Conservation (phyloP, 1,140 invertebrate species). For the Phocides pigmalion region DNA sequence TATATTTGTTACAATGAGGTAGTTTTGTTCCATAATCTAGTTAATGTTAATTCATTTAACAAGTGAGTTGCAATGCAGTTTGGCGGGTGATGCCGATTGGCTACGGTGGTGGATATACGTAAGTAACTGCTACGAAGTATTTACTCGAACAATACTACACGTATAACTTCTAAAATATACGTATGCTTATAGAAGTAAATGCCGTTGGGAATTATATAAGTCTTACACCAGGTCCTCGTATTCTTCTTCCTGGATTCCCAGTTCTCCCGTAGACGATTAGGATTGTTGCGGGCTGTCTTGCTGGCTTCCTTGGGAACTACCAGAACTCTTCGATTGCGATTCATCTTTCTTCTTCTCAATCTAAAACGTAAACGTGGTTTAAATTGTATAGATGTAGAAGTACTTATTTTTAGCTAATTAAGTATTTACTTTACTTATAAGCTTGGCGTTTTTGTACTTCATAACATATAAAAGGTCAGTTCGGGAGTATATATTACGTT, state of each 20-base stretch:
- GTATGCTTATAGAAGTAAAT: slow-evolving; percentile 23
- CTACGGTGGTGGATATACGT: background rate
- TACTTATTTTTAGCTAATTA: too few relatives aligned
- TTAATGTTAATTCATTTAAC: slow-evolving; percentile 13
- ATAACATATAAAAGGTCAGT: too few relatives aligned
- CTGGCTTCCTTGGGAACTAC: slow-evolving; percentile 64
- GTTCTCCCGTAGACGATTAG: slow-evolving; percentile 34
- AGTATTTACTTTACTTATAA: too few relatives aligned
- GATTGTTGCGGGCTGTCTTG: slow-evolving; percentile 58
- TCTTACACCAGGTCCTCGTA: slow-evolving; percentile 21
- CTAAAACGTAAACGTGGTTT: slow-evolving; percentile 43
- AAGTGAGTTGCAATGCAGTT: slow-evolving; percentile 22
- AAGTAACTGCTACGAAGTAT: slow-evolving; percentile 2
- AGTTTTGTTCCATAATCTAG: slow-evolving; percentile 49
- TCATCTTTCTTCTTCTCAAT: slow-evolving; percentile 71
- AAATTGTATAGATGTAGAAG: too few relatives aligned
- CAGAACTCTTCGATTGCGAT: slow-evolving; percentile 61
- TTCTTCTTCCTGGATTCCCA: slow-evolving; percentile 9
- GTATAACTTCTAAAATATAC: slow-evolving; percentile 4
- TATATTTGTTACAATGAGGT: slow-evolving; percentile 64
- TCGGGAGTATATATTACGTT: too few relatives aligned
- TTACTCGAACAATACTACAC: slow-evolving; percentile 1
- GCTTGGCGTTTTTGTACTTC: too few relatives aligned
- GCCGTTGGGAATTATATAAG: slow-evolving; percentile 11
- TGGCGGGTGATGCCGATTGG: slow-evolving; percentile 5